Evolutionary conservation across 2,797 vertebrate genomes (phyloP), one percentile per base, ranked within the genome.

Genomic region (Ispidina picta): DNA sequence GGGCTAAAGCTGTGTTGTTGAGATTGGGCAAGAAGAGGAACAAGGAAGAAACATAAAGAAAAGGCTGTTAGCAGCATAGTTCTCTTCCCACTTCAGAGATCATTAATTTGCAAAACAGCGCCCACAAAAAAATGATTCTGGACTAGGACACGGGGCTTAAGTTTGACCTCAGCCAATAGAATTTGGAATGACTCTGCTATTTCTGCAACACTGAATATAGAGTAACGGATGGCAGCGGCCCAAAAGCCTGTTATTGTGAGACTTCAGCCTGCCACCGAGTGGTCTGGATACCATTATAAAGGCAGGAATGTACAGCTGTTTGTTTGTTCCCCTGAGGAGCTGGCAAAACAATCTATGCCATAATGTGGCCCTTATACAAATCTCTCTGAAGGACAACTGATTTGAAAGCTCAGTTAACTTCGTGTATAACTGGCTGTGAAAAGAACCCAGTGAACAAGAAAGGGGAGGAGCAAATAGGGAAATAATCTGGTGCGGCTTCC

Each of bases 1-100:
- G 99, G 99, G 93, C 99, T 99, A 96, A 99, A 99, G 95, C 99
- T 99, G 72, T 78, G 96, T 96, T 93, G 97, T 91, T 83, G 96
- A 85, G 96, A 93, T 89, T 95, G 93, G 20, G 86, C 65, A 87
- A 95, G 80, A 95, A 96, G 76, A 88, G 80, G 94, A 56, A 95
- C 87, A 96, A 98, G 66, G 82, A 97, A 90, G 69, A 97, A 94
- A 94, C 96, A 97, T 48, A 98, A 82, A 95, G 77, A 96, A 85
- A 96, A 86, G 56, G 72, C 26, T 52, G 90, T 98, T 97, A 98
- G 92, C 79, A 89, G 88, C 97, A 98, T 98, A 84, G 59, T 95
- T 95, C 69, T 86, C 66, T 63, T 83, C 77, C 60, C 41, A 86
- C 74, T 85, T 86, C 86, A 92, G 76, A 91, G 75, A 79, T 49